Evolutionary conservation across 2,888 invertebrate genomes (phyloP).

Genomic region (Macaria liturata): DNA sequence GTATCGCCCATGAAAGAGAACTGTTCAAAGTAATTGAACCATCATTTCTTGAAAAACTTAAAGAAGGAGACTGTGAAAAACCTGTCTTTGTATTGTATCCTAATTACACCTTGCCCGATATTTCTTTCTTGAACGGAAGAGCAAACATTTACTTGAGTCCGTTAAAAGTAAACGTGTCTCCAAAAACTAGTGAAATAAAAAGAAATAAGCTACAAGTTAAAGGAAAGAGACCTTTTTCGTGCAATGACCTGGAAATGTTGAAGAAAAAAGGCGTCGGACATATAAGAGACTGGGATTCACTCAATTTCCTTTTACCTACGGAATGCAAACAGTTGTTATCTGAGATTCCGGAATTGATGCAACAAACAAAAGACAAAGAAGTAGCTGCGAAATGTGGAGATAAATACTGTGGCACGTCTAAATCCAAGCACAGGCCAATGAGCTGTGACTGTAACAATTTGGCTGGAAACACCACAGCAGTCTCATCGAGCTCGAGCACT

Average conservation of each 20-base stretch:
- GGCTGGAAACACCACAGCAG: slow-evolving; percentile 79
- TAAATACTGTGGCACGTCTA: slow-evolving; percentile 74
- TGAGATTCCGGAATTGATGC: slow-evolving; percentile 90
- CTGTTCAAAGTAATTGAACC: slow-evolving; percentile 86
- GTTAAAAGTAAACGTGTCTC: slow-evolving; percentile 80
- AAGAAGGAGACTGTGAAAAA: slow-evolving; percentile 85
- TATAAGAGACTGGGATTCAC: slow-evolving; percentile 96
- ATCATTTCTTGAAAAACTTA: slow-evolving; percentile 87
- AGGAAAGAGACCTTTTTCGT: slow-evolving; percentile 88
- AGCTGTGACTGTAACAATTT: slow-evolving; percentile 85
- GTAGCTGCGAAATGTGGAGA: slow-evolving; percentile 55
- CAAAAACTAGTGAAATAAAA: slow-evolving; percentile 65
- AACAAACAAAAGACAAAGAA: slow-evolving; percentile 84
- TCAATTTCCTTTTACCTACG: slow-evolving; percentile 93
- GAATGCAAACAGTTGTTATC: slow-evolving; percentile 91
- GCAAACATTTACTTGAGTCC: slow-evolving; percentile 90
- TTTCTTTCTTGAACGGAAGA: slow-evolving; percentile 88
- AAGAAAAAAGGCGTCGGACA: slow-evolving; percentile 92
- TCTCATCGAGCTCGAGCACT: slow-evolving; percentile 87
- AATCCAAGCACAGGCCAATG: slow-evolving; percentile 83
- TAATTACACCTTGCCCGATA: slow-evolving; percentile 94
- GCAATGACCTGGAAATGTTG: slow-evolving; percentile 91
- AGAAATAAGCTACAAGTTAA: slow-evolving; percentile 66
- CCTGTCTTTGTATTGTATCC: slow-evolving; percentile 96
- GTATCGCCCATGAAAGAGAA: slow-evolving; percentile 70